These are phyloP conservation scores for Macaria liturata DNA, from an alignment of 2,888 invertebrate genomes.

Conservation along the genomic window DNA sequence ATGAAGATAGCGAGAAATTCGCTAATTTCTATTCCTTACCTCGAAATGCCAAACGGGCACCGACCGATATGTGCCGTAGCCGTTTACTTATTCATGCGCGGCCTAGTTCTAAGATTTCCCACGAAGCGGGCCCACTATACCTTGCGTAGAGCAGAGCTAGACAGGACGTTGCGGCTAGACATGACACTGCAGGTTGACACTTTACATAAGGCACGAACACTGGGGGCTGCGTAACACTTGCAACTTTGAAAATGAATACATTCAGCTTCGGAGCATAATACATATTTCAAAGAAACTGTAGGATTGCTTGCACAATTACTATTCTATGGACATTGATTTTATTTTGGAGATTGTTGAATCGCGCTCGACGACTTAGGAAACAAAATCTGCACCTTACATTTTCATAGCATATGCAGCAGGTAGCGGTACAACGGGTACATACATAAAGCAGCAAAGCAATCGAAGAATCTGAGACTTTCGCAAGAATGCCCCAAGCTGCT, in stretches of 20 bases:
- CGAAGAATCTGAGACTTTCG: conserved; percentile 27
- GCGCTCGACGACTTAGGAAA: too few relatives aligned
- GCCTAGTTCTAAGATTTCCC: conserved; percentile 57
- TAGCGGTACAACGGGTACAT: neutral
- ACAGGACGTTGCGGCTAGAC: conserved; percentile 1
- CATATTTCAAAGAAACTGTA: too few relatives aligned
- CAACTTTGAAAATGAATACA: too few relatives aligned
- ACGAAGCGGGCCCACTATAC: conserved; percentile 46
- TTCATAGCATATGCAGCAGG: too few relatives aligned
- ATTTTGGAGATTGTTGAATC: too few relatives aligned
- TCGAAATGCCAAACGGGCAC: conserved; percentile 16
- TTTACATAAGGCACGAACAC: too few relatives aligned
- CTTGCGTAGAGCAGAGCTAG: conserved; percentile 28
- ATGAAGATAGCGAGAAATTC: conserved; percentile 8
- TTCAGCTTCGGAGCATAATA: too few relatives aligned
- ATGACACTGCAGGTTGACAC: neutral
- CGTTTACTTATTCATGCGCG: conserved; percentile 48
- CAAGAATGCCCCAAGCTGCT: conserved; percentile 26
- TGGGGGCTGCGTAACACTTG: too few relatives aligned
- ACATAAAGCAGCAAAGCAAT: neutral
- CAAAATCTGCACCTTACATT: too few relatives aligned
- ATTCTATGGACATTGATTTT: too few relatives aligned
- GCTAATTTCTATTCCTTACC: conserved; percentile 10
- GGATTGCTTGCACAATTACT: too few relatives aligned
- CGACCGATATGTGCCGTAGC: conserved; percentile 17